A percentile compares a stretch with the other conserved stretches of the same genome.
These are phyloP conservation scores for Saguinus midas DNA, from an alignment of 2,113 vertebrate genomes.

Conservation along the genomic window DNA sequence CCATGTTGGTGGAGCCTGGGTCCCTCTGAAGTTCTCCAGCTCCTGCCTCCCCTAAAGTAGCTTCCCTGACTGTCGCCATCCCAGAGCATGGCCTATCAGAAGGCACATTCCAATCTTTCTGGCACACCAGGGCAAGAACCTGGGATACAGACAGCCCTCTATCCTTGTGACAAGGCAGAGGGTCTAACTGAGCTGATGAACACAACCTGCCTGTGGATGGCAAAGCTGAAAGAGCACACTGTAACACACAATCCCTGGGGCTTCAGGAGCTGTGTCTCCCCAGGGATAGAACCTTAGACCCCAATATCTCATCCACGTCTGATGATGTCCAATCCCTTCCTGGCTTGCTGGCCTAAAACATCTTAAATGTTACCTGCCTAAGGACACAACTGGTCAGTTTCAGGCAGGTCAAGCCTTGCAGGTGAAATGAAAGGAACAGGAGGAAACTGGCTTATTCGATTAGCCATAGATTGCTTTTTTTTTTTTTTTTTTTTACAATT, in stretches of 20 bases:
- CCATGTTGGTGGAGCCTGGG: neutral
- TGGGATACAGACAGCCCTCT: too few relatives aligned
- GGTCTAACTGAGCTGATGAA: too few relatives aligned
- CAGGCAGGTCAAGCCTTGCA: neutral
- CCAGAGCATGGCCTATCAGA: neutral
- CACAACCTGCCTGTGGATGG: too few relatives aligned
- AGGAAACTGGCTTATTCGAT: neutral
- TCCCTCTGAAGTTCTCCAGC: neutral
- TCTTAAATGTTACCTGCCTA: neutral
- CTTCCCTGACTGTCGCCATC: neutral
- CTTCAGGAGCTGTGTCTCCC: too few relatives aligned
- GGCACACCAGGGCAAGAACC: too few relatives aligned
- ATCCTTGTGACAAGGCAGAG: too few relatives aligned
- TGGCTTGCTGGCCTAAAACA: neutral
- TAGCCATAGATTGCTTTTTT: neutral
- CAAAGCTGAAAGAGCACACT: too few relatives aligned
- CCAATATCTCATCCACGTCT: neutral
- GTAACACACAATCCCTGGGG: too few relatives aligned
- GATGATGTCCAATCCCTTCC: neutral
- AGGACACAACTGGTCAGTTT: neutral
- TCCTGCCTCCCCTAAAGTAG: neutral
- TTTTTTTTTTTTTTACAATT: neutral
- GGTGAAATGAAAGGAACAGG: neutral
- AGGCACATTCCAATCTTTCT: too few relatives aligned
- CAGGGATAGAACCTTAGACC: neutral